Percentiles rank a stretch among this genome's conserved stretches.
Conservation (phyloP, 2,113 vertebrate genomes). For the Microcebus tavaratra region DNA sequence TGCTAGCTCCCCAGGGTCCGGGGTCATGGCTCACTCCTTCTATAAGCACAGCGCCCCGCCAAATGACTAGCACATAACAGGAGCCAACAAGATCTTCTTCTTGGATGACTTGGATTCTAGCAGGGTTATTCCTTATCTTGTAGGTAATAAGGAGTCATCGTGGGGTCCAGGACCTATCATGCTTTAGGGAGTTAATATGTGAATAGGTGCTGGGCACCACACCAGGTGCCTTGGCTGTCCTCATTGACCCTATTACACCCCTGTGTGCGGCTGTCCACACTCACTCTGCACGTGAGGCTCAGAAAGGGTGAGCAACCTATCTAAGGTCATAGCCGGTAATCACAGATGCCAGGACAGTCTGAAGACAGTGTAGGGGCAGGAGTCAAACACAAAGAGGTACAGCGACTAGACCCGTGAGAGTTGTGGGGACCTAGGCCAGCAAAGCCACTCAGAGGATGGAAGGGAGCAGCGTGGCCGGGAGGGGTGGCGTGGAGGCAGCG, state of each 20-base stretch:
- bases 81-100: neutral
- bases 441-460: too few species aligned
- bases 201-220: rapidly evolving
- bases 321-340: neutral
- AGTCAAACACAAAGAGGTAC: neutral
- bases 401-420: neutral
- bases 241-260: rapidly evolving
- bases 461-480: neutral
- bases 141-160: neutral
- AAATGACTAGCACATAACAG: neutral
- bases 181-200: neutral
- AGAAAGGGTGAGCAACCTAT: neutral
- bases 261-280: neutral
- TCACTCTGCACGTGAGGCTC: neutral
- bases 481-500: rapidly evolving
- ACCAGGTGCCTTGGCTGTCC: neutral
- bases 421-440: neutral
- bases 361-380: neutral
- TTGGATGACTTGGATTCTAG: neutral
- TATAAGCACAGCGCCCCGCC: neutral
- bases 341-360: neutral
- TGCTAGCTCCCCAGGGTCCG: neutral
- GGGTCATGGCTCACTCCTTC: neutral
- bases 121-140: neutral
- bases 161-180: neutral